These are phyloP conservation scores for Acleris sparsana DNA, from an alignment of 2,888 invertebrate species.

Conservation along the genomic window DNA sequence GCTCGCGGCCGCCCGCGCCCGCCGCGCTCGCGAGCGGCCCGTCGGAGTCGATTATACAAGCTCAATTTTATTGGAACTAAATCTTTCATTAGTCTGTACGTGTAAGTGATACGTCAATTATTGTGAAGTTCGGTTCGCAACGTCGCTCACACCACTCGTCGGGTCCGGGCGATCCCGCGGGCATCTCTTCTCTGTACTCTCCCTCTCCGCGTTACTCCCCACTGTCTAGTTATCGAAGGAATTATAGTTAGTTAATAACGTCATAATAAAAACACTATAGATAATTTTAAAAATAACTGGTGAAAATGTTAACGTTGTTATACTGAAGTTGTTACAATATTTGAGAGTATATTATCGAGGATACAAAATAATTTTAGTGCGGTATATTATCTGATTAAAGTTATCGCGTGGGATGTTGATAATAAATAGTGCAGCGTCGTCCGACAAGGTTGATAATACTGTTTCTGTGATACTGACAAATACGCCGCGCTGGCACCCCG, in stretches of 20 bases:
- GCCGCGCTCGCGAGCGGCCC: conserved; percentile 41
- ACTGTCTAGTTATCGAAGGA: conserved; percentile 59
- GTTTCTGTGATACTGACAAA: conserved; percentile 59
- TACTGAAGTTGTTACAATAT: conserved; percentile 84
- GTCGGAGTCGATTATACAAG: conserved; percentile 75
- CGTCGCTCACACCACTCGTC: conserved; percentile 13
- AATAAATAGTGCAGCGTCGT: conserved; percentile 67
- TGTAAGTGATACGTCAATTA: conserved; percentile 80
- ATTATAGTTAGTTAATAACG: conserved; percentile 74
- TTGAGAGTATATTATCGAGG: conserved; percentile 82
- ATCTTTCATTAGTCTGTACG: conserved; percentile 71
- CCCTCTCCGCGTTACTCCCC: conserved; percentile 2
- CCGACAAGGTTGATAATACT: conserved; percentile 46
- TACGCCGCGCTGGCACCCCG: conserved; percentile 39
- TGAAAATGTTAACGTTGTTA: conserved; percentile 83
- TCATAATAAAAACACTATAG: conserved; percentile 70
- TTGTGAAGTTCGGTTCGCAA: conserved; percentile 49
- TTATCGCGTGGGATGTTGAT: conserved; percentile 71
- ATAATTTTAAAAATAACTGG: conserved; percentile 73
- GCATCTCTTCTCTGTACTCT: neutral
- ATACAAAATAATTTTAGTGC: conserved; percentile 73
- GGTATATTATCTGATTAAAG: conserved; percentile 61
- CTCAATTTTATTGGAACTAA: conserved; percentile 77
- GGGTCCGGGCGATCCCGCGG: conserved; percentile 12
- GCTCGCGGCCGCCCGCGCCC: conserved; percentile 46